Evolutionary conservation across 2,888 invertebrate genomes (phyloP).

Genomic region (Cynaeus angustus): DNA sequence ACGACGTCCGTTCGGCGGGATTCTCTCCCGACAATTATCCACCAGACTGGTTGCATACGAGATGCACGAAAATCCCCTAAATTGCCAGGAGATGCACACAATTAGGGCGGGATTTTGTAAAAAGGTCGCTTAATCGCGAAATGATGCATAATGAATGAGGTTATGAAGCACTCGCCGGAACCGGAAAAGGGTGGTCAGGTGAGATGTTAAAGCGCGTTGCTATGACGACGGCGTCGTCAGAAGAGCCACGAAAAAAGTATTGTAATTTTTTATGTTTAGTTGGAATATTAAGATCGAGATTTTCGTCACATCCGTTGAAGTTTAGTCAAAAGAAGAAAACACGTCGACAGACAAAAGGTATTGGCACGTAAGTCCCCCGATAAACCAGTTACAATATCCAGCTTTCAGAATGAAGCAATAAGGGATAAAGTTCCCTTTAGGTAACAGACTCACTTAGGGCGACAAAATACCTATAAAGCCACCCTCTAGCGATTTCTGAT

Average conservation of each 20-base stretch:
- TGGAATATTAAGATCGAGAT: background rate
- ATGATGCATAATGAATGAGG: constrained; percentile 59
- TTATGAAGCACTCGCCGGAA: constrained; percentile 56
- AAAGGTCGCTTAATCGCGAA: constrained; percentile 52
- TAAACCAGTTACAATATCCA: constrained; percentile 59
- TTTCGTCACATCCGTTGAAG: background rate
- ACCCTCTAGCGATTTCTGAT: constrained; percentile 61
- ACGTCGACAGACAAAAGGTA: constrained; percentile 58
- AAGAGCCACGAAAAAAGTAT: too few relatives aligned
- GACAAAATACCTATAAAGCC: constrained; percentile 65
- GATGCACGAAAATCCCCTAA: constrained; percentile 50
- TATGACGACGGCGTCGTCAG: constrained; percentile 59
- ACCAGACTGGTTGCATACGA: constrained; percentile 40
- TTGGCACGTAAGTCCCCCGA: constrained; percentile 56
- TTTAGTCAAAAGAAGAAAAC: constrained; percentile 12
- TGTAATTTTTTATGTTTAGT: too few relatives aligned
- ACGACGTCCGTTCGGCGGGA: constrained; percentile 32
- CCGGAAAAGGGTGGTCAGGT: constrained; percentile 62
- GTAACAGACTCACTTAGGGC: constrained; percentile 61
- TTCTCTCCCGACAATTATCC: constrained; percentile 25
- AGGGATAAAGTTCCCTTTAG: constrained; percentile 60
- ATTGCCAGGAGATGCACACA: constrained; percentile 49
- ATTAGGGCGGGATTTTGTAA: constrained; percentile 54
- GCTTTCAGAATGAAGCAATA: constrained; percentile 60
- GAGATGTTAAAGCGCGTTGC: constrained; percentile 63